Percentiles rank a stretch among this genome's conserved stretches.
Evolutionary conservation across 2,797 vertebrate species (phyloP).

Genomic region (Orestias chungarensis): DNA sequence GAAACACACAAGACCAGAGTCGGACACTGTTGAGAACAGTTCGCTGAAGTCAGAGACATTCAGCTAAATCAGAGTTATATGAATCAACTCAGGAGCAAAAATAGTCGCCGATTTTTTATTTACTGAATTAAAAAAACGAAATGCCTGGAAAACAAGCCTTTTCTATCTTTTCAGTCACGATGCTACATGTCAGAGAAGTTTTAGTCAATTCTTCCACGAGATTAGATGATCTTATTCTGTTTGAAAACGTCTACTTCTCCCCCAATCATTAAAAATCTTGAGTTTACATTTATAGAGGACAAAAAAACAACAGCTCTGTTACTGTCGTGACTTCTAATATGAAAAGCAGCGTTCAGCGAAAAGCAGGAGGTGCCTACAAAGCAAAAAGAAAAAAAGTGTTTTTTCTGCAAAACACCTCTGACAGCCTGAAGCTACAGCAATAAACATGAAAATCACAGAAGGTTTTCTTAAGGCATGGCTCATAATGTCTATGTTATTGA

Average conservation of each 20-base stretch:
- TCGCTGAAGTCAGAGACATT: not conserved
- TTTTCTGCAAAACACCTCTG: not conserved
- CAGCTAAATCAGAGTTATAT: not conserved
- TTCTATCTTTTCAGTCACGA: not conserved
- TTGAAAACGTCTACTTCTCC: not conserved
- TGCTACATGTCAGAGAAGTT: not conserved
- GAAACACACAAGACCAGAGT: slow-evolving; percentile 10
- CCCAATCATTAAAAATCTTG: not conserved
- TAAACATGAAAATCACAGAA: not conserved
- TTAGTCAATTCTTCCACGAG: too few relatives aligned
- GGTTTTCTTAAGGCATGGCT: not conserved
- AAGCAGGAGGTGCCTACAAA: not conserved
- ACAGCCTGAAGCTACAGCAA: not conserved
- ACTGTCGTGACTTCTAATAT: not conserved
- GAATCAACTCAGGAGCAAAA: not conserved
- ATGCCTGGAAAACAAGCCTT: not conserved
- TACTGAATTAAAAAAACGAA: not conserved
- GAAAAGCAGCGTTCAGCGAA: too few relatives aligned
- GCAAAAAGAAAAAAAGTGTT: not conserved
- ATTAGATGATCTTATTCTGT: too few relatives aligned
- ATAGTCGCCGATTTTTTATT: not conserved
- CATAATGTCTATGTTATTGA: not conserved
- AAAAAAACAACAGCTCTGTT: not conserved
- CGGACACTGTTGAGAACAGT: not conserved
- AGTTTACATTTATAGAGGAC: not conserved